Base-by-base conservation (phyloP, 2,797 vertebrate genomes). In the Scomberomorus guttatus region DNA sequence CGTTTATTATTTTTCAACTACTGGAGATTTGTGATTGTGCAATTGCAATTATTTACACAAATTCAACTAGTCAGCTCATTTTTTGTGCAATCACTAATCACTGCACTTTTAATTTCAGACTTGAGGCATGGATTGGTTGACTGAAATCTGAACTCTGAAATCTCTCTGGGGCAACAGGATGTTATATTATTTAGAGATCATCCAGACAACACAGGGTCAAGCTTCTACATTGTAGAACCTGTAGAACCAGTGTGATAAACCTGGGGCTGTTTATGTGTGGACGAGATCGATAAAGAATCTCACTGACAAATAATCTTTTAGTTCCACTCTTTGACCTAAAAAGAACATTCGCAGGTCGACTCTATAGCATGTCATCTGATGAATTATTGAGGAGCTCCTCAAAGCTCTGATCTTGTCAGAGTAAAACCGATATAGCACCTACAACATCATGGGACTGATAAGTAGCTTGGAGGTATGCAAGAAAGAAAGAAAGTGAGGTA, bases 351-450 rank as follows among this genome's bases (percentile, higher is more conserved):
- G 18, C 85, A 75, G 85, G 71, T 89, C 78, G 51, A 69, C 74
- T 86, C 86, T 62, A 68, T 66, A 63, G 63, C 9, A 10, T 63
- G 56, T 67, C 55, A 42, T 77, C 85, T 81, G 77, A 85, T 93
- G 78, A 92, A 90, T 90, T 90, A 91, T 93, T 90, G 82, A 93
- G 69, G 73, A 81, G 68, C 81, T 54, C 67, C 81, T 86, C 81
- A 79, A 79, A 85, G 84, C 90, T 88, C 82, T 86, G 85, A 90
- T 93, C 90, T 88, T 87, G 70, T 89, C 72, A 24, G 81, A 86
- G 78, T 80, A 82, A 87, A 87, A 85, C 75, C 25, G 63, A 76
- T 83, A 83, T 68, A 84, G 81, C 18, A 20, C 84, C 72, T 74
- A 65, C 81, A 81, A 80, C 82, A 83, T 88, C 84, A 75, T 48